phyloP scores from a whole-genome alignment of 1,140 invertebrate genomes.

The Bombus pascuorum region DNA sequence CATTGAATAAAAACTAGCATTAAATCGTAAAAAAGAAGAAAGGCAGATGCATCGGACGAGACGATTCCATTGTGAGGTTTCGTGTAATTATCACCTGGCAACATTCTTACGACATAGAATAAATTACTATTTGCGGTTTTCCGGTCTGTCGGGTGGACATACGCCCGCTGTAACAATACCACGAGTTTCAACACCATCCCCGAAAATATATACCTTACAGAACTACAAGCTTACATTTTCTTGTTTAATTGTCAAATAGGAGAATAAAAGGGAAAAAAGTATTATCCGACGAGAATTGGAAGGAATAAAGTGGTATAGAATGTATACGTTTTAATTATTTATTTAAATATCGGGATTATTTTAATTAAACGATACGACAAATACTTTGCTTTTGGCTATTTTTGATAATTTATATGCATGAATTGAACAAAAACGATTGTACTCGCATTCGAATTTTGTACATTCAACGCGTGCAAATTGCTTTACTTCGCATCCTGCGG shows the following conservation, averaged over 20 bases:
- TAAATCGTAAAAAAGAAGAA: neutral
- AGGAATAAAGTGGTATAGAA: neutral
- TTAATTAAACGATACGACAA: neutral
- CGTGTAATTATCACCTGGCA: constrained; percentile 33
- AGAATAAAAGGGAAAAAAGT: no score
- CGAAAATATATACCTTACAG: constrained; percentile 16
- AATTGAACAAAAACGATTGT: neutral
- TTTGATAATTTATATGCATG: neutral
- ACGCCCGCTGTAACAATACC: constrained; percentile 20
- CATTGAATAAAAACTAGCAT: neutral
- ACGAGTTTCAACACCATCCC: constrained; percentile 34
- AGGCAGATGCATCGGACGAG: neutral
- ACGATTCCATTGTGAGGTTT: neutral
- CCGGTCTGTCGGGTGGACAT: constrained; percentile 32
- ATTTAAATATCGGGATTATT: no score
- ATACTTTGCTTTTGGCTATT: neutral
- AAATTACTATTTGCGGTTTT: constrained; percentile 45
- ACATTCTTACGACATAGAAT: constrained; percentile 48
- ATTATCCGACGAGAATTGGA: neutral
- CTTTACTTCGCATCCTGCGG: neutral
- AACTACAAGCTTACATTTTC: neutral
- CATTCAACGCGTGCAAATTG: neutral
- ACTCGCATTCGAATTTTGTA: neutral
- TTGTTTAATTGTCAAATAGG: neutral
- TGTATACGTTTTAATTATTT: no score